Base-by-base conservation (phyloP, 2,888 invertebrate species). In the Zygaena filipendulae region DNA sequence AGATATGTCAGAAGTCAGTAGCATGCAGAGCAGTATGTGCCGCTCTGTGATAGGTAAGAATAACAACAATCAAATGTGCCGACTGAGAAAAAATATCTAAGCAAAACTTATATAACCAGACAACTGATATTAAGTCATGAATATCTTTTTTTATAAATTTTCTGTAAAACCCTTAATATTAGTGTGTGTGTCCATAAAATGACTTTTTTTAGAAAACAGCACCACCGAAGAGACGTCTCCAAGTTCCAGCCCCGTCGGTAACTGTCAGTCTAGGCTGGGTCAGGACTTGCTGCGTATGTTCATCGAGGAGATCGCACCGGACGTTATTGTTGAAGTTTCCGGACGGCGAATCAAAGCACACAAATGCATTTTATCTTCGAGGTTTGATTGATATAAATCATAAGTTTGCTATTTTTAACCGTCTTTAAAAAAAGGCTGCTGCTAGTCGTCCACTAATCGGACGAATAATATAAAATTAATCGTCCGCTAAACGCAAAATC, bases 201-300 rank as follows among this genome's bases (percentile, higher is more conserved):
- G n/a, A n/a, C n/a, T n/a, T 4, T 7, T 52, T 54, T 12, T 40
- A 74, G 74, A 69, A 36, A 67, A 64, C 21, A 72, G 69, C 36
- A 66, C 69, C 10, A 66, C 71, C 2, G 74, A 71, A 27, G 68
- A 69, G 6, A 59, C 52, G 3, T 67, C 63, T 29, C 66, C 63
- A 36, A 63, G 63, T 0, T 63, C 68, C 5, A 71, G 67, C 45
- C 45, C 72, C 69, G 80, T 67, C 27, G 58, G 53, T 10, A 66
- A 61, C 29, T 72, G 72, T 35, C 70, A 75, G 35, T 84, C 84
- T 6, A 82, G 90, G 22, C 74, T 95, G 6, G 95, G 95, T 0
- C 91, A 93, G 52, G 95, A 95, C 66, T 71, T 96, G 29, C 72
- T 95, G 13, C 83, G 92, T 39, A 95, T 96, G 95, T 95, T 95